Base-by-base conservation (phyloP, 2,797 vertebrate genomes). In the Toxotes lorentzi region DNA sequence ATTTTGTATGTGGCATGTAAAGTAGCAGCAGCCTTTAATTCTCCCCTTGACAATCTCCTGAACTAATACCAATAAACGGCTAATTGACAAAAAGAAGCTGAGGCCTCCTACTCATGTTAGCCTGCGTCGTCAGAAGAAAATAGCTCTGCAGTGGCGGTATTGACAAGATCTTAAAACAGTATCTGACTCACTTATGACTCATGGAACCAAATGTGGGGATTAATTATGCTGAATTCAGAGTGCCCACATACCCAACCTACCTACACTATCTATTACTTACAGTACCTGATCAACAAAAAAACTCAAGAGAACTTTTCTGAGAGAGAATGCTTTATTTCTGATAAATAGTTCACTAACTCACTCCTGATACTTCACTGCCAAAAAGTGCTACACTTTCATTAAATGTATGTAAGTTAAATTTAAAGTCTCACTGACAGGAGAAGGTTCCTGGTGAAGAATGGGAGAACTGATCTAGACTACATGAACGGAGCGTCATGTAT, bases 151-250 rank as follows among this genome's bases (percentile, higher is more conserved):
- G 59, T 34, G 40, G 34, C 66, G 66, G 23, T 41, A 58, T 5
- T 69, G 63, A 51, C 50, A 68, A 41, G 41, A 47, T 67, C 64
- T 78, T 59, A 62, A 79, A 83, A 73, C 62, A 47, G 78, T 32
- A 59, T 58, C 68, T 88, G 84, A 88, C 82, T 89, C 80, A 89
- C 47, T n/a, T 62, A 45, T 83, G 84, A 88, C 78, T 88, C 82
- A 78, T 60, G 8, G 21, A 57, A 57, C 51, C 38, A 60, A 82
- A 71, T 53, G 70, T 53, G 60, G 75, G 57, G 40, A 68, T 65
- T 64, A 83, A 78, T 87, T 59, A 71, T 45, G 4, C 23, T 69
- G 64, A 35, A 71, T 66, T 85, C 21, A 60, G 63, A 79, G 64
- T n/a, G 63, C 73, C 83, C 73, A 82, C 77, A 3, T 53, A 65